These are phyloP conservation scores for Hippocampus kuda DNA, from an alignment of 2,797 vertebrate species.

Conservation along the genomic window DNA sequence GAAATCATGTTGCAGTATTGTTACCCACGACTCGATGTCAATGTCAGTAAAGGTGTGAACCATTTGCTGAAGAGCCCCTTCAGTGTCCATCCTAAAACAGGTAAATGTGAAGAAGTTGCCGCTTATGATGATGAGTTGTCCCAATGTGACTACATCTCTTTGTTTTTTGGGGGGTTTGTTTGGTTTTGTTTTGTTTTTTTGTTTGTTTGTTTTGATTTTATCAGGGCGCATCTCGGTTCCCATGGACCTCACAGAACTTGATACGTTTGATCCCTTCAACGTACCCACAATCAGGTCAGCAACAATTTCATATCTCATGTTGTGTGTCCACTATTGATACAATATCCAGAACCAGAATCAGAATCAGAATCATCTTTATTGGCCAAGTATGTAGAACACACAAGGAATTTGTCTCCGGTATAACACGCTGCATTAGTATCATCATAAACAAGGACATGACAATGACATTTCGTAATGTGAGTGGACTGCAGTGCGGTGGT, in stretches of 20 bases:
- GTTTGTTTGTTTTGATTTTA: not conserved
- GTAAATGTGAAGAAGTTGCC: conserved; percentile 44
- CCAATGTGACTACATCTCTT: not conserved
- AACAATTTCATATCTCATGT: not conserved
- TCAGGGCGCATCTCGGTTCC: conserved; percentile 89
- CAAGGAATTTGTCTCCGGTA: no score
- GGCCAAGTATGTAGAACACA: no score
- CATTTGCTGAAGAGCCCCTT: conserved; percentile 96
- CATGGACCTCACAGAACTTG: conserved; percentile 77
- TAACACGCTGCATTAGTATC: no score
- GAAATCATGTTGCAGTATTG: conserved; percentile 96
- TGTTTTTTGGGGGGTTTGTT: no score
- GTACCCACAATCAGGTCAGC: conserved; percentile 88
- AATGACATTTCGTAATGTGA: no score
- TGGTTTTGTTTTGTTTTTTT: no score
- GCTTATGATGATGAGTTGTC: not conserved
- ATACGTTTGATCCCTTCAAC: conserved; percentile 81
- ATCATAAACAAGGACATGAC: no score
- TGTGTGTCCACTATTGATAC: not conserved
- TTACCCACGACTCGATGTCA: conserved; percentile 89
- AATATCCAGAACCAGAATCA: no score
- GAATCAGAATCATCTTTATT: no score
- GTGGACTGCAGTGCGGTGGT: no score
- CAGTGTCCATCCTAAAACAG: conserved; percentile 95
- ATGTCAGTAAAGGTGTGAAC: conserved; percentile 92